Evolutionary conservation across 2,113 vertebrate species (phyloP).

Genomic region (Chaetops frenatus): DNA sequence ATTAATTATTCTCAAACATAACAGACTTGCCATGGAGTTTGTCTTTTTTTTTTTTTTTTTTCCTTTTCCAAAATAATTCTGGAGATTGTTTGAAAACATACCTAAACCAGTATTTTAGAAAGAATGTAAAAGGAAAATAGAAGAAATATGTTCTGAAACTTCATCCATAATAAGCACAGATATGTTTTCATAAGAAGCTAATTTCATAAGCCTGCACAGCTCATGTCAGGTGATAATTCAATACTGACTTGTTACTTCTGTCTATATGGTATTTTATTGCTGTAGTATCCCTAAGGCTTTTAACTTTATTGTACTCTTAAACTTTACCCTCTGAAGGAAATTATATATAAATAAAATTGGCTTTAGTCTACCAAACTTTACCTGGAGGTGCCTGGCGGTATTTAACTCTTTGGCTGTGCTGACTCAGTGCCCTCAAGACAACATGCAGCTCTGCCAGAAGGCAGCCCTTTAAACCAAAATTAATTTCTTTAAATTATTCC

Average conservation of each 20-base stretch:
- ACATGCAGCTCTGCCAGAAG: neutral
- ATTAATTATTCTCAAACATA: neutral
- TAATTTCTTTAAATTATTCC: neutral
- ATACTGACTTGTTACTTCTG: neutral
- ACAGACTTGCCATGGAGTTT: neutral
- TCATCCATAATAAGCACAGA: neutral
- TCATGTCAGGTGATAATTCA: constrained; percentile 8
- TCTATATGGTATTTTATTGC: constrained; percentile 12
- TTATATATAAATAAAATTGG: neutral
- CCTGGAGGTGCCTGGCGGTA: neutral
- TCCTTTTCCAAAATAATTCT: neutral
- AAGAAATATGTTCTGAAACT: neutral
- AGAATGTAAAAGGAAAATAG: neutral
- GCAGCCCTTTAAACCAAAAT: neutral
- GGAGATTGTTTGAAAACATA: neutral
- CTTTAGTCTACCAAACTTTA: neutral
- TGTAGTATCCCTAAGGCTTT: constrained; percentile 19
- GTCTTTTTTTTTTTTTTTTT: accelerated
- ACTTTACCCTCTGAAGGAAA: neutral
- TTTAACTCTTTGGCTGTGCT: neutral
- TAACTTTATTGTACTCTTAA: neutral
- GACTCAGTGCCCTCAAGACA: neutral
- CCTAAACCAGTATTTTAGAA: neutral
- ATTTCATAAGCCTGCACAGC: neutral
- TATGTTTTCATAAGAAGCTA: neutral